Evolutionary conservation across 2,113 vertebrate genomes (phyloP).

Genomic region (Crotalus viridis): DNA sequence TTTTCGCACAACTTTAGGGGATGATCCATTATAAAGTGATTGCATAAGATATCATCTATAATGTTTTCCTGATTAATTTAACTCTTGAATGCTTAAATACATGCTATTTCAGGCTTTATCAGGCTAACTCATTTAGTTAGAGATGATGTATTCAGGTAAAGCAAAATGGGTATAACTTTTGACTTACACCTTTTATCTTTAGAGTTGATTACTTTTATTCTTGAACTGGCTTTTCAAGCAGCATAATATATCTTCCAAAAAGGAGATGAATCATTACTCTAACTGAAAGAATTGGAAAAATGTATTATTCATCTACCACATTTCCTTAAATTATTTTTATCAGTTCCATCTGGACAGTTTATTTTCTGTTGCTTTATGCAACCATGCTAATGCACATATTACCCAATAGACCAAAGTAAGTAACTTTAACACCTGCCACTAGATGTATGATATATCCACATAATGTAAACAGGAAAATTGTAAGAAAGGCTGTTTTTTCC

Average conservation of each 20-base stretch:
- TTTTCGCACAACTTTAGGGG: background rate
- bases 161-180: background rate
- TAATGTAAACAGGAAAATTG: background rate
- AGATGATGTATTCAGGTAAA: background rate
- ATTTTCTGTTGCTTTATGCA: background rate
- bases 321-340: background rate
- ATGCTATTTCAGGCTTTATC: background rate
- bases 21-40: background rate
- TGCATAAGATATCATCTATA: background rate
- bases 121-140: background rate
- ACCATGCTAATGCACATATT: background rate
- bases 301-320: constrained; percentile 9
- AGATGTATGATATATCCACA: background rate
- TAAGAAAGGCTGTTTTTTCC: background rate
- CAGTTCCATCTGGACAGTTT: background rate
- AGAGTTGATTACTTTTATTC: background rate
- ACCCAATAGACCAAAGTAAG: background rate
- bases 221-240: background rate
- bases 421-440: constrained; percentile 5
- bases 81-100: background rate
- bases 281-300: background rate
- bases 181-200: background rate
- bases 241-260: background rate
- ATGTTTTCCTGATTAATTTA: background rate
- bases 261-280: background rate